Conservation (phyloP, 2,888 invertebrate genomes). For the Apamea epomidion region DNA sequence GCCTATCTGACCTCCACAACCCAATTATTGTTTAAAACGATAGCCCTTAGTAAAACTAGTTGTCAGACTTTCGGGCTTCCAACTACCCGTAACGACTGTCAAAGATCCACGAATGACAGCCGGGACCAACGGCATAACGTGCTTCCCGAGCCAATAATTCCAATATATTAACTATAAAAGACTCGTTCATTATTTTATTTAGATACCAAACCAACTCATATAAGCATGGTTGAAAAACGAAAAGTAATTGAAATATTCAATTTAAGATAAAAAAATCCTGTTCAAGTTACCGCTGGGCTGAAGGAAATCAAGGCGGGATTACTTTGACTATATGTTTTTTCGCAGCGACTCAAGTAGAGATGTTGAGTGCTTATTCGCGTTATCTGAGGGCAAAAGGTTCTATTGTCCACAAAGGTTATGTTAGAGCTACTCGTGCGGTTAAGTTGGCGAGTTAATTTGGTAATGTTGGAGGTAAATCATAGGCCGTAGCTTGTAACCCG, state of each 20-base stretch:
- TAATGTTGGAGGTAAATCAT: slow-evolving; percentile 53
- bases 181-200: neutral
- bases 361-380: slow-evolving; percentile 53
- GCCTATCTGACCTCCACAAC: too few relatives aligned
- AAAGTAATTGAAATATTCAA: slow-evolving; percentile 71
- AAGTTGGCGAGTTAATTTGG: slow-evolving; percentile 63
- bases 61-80: too few relatives aligned
- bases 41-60: too few relatives aligned
- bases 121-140: too few relatives aligned
- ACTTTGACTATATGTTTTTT: slow-evolving; percentile 64
- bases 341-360: slow-evolving; percentile 45
- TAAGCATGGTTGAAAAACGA: slow-evolving; percentile 22
- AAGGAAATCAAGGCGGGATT: slow-evolving; percentile 68
- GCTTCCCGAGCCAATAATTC: too few relatives aligned
- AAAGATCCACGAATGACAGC: too few relatives aligned
- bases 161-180: neutral
- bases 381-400: slow-evolving; percentile 59
- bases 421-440: slow-evolving; percentile 55
- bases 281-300: slow-evolving; percentile 59
- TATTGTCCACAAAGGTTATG: slow-evolving; percentile 52
- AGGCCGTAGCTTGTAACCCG: neutral
- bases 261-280: slow-evolving; percentile 68
- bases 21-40: too few relatives aligned
- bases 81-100: too few relatives aligned
- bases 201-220: neutral